Base-by-base conservation (phyloP, 2,888 invertebrate species). In the Exocentrus adspersus region DNA sequence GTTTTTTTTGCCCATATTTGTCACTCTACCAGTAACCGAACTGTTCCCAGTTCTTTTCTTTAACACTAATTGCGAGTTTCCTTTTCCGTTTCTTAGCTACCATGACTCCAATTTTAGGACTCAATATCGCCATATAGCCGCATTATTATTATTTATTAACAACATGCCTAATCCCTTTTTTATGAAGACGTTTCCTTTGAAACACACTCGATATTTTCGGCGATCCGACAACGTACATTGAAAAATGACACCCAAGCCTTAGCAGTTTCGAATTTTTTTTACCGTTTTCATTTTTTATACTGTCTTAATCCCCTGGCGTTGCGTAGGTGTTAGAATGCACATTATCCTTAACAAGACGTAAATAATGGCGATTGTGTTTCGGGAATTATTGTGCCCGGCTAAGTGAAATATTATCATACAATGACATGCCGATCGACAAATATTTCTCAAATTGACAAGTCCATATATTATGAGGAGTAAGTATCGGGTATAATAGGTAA, bases 391-490 rank as follows among this genome's bases (percentile, higher is more conserved):
- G 16, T 21, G 21, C 43, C 43, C 14, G 7, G 9, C 16, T 12
- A 28, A 54, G 16, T 42, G 43, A 43, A n/a, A 43, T 43, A 54
- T 54, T 54, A 28, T 43, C 43, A 5, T 45, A 54, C 17, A 43
- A 43, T 54, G 43, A 24, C 43, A 54, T 12, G 21, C 2, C 43
- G 43, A 54, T 54, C 43, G 43, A 54, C 54, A 54, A 54, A 43
- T 45, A 43, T 17, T 54, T 54, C 43, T 43, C 43, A 28, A 43
- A 54, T 42, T 54, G 54, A 54, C 54, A 54, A 14, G 10, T 54
- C 30, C 24, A 54, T 43, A 54, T n/a, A 54, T 54, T n/a, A n/a
- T n/a, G n/a, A 24, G 28, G 16, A 3, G n/a, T 12, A 45, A n/a
- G n/a, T 45, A 45, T 21, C 0, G n/a, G 7, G 1, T n/a, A 37